These are phyloP conservation scores for Caenorhabditis briggsae DNA, from an alignment of 1,140 invertebrate species.

Conservation along the genomic window DNA sequence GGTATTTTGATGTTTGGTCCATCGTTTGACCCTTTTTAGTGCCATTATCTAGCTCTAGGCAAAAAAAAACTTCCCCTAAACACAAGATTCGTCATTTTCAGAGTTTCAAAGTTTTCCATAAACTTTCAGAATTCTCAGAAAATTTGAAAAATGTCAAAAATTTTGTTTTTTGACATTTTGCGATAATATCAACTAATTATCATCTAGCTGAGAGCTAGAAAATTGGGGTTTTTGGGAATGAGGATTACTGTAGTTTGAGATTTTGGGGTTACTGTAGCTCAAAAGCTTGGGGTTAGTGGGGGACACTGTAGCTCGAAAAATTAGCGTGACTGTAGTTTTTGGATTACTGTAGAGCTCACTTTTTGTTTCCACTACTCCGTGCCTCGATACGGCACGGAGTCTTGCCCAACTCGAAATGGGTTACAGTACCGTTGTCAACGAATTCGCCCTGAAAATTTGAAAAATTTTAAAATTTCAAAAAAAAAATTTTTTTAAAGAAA, in stretches of 20 bases:
- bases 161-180: not conserved
- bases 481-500: too few species aligned
- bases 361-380: slow-evolving; percentile 62
- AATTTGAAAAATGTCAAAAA: too few species aligned
- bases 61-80: too few species aligned
- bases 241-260: not conserved
- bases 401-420: slow-evolving; percentile 83
- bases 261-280: not conserved
- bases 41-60: too few species aligned
- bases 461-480: not conserved
- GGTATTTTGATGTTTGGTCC: too few species aligned
- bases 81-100: not conserved
- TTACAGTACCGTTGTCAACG: slow-evolving; percentile 87
- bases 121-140: too few species aligned
- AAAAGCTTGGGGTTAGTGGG: not conserved
- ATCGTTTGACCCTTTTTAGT: too few species aligned
- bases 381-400: slow-evolving; percentile 77
- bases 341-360: not conserved
- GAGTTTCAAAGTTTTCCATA: not conserved
- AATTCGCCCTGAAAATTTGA: slow-evolving; percentile 83
- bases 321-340: too few species aligned
- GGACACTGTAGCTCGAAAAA: not conserved
- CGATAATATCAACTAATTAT: too few species aligned
- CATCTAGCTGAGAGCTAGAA: too few species aligned
- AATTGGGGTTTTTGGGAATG: not conserved